Evolutionary conservation across 2,797 vertebrate genomes (phyloP), one percentile per base, ranked within the genome.

Genomic region (Pseudochromis fuscus): DNA sequence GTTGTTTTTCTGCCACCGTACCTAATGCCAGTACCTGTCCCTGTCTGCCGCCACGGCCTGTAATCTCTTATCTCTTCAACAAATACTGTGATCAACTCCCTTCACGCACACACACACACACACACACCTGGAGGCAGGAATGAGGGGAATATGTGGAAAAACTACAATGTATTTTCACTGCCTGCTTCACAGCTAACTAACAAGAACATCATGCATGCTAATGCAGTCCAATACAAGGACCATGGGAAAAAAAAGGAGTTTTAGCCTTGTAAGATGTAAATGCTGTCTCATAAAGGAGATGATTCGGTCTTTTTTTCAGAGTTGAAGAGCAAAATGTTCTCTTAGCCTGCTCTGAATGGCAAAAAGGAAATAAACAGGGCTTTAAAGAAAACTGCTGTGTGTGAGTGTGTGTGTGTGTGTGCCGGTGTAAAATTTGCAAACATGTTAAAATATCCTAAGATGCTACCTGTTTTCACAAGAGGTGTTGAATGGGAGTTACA

Each of bases 11-110:
- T 72, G 74, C 72, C 86, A 81, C 85, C 70, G 4, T 60, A 64
- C 70, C 84, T 86, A 82, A 86, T 84, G 73, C 84, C 75, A 72
- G 83, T 81, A 82, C 87, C 84, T 89, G 83, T 81, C 77, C 50
- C 79, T 59, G 62, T 75, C 79, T 79, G 75, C 84, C 62, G 71
- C 77, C 67, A 28, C 2, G 52, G 65, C 61, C 83, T 65, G 75
- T 44, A 48, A 42, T 60, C 77, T 64, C 77, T 78, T 79, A 65
- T 72, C 79, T 81, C 72, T 68, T 64, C 68, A 70, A 57, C 35
- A 77, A 70, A 80, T 52, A 55, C 30, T 12, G 19, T 31, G 52
- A 38, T 59, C 49, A 58, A 18, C 44, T 52, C 24, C 53, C 33
- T 25, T n/a, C 25, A 37, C 21, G 45, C 66, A 70, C 51, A 44